Evolutionary conservation across 2,888 invertebrate species (phyloP).

Genomic region (Tetranychus piercei): DNA sequence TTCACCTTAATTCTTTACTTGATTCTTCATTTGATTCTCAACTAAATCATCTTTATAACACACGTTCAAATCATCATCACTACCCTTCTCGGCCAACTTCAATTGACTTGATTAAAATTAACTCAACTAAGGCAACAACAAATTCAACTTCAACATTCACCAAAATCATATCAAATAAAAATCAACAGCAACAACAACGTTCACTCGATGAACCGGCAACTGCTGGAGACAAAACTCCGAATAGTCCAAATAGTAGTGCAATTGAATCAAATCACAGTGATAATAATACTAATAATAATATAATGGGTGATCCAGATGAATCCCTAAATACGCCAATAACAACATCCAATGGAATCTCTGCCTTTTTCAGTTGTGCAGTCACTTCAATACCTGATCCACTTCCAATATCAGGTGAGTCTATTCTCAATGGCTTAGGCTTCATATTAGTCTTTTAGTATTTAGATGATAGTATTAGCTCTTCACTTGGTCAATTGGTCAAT

Average conservation of each 20-base stretch:
- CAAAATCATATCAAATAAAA: slow-evolving; percentile 8
- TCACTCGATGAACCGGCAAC: slow-evolving; percentile 17
- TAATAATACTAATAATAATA: slow-evolving; percentile 10
- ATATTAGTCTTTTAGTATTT: too few species aligned
- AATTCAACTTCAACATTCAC: slow-evolving; percentile 28
- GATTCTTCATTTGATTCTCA: too few species aligned
- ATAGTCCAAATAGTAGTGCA: slow-evolving; percentile 18
- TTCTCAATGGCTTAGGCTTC: not conserved
- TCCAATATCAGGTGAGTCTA: slow-evolving; percentile 66
- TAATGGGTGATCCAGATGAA: slow-evolving; percentile 38
- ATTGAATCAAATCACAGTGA: slow-evolving; percentile 13
- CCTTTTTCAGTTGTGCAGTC: slow-evolving; percentile 54
- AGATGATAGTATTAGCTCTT: not conserved
- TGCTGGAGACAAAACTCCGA: slow-evolving; percentile 31
- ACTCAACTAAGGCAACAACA: slow-evolving; percentile 32
- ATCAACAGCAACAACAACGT: slow-evolving; percentile 29
- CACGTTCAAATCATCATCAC: not conserved
- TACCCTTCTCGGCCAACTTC: not conserved
- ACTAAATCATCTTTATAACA: too few species aligned
- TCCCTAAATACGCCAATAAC: slow-evolving; percentile 88
- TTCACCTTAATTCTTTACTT: not conserved
- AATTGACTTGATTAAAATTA: not conserved
- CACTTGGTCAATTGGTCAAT: not conserved
- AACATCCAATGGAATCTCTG: slow-evolving; percentile 70
- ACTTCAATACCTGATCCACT: slow-evolving; percentile 54